Evolutionary conservation across 2,113 vertebrate species (phyloP), one percentile per base, ranked within the genome.

Genomic region (Mirza zaza): DNA sequence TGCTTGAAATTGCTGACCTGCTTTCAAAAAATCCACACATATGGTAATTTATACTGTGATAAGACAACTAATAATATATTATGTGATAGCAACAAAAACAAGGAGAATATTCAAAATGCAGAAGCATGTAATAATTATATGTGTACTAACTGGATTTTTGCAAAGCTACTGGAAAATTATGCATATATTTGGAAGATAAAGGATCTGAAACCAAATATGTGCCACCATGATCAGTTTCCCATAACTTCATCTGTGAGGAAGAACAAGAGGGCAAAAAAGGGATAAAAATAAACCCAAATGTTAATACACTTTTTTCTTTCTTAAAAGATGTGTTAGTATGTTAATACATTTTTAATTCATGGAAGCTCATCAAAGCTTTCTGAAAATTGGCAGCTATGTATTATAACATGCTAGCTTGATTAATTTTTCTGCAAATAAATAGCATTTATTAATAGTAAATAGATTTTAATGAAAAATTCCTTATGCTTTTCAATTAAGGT

Each of bases 261-360:
- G 50, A 80, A 13, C n/a, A 90, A 90, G 42, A 86, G 3, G 15
- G 73, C 23, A 83, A 73, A 85, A 91, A 87, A 77, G 14, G 23
- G 36, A 95, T n/a, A 63, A n/a, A 96, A 93, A 87, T 15, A 95
- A 70, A 4, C 42, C 90, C 59, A 97, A 97, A 50, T 52, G 27
- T 29, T 63, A 63, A 63, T 63, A 63, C 20, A 57, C 11, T 63
- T 63, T 61, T 63, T 63, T 63, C 61, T 63, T 63, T 12, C 61
- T 63, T 63, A 63, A 63, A 63, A 63, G 61, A 29, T 63, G 61
- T 29, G 27, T 27, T 61, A 61, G 23, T 29, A 63, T 63, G 3
- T 48, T 90, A 45, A 80, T 48, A 13, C 34, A 73, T 18, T 91
- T 94, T 80, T 94, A 93, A 84, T 93, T 93, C 73, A 87, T 20